Evolutionary conservation across 2,888 invertebrate genomes (phyloP).

Genomic region (Cacoxenus indagator): DNA sequence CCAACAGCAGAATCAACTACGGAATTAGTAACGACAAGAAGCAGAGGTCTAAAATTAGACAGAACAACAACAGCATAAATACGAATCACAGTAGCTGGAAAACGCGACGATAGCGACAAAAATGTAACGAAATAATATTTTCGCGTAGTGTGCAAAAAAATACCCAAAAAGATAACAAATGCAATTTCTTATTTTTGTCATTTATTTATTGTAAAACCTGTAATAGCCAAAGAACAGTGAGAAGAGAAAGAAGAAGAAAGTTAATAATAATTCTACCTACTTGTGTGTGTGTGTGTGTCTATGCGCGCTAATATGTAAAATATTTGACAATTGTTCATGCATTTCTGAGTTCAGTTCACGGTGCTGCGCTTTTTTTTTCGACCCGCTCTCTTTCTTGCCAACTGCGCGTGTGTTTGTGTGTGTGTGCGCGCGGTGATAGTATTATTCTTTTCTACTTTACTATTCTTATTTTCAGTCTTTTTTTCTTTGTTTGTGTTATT

Average conservation of each 20-base stretch:
- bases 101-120: no score
- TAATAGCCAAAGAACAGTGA: neutral
- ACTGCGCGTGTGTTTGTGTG: neutral
- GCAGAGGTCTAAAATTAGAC: no score
- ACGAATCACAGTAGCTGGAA: no score
- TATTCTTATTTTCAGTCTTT: neutral
- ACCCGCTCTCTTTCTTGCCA: neutral
- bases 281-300: neutral
- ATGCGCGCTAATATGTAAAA: neutral
- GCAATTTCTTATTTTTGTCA: neutral
- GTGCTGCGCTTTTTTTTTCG: neutral
- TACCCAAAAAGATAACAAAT: neutral
- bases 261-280: neutral
- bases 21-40: no score
- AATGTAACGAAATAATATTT: no score
- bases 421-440: neutral
- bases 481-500: no score
- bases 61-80: no score
- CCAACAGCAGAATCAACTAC: no score
- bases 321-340: conserved; percentile 10
- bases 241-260: neutral
- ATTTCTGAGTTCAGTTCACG: neutral
- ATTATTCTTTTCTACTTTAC: neutral
- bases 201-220: neutral
- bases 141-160: neutral